These are phyloP conservation scores for Camponotus vicinus DNA, from an alignment of 1,140 invertebrate genomes.

Conservation along the genomic window DNA sequence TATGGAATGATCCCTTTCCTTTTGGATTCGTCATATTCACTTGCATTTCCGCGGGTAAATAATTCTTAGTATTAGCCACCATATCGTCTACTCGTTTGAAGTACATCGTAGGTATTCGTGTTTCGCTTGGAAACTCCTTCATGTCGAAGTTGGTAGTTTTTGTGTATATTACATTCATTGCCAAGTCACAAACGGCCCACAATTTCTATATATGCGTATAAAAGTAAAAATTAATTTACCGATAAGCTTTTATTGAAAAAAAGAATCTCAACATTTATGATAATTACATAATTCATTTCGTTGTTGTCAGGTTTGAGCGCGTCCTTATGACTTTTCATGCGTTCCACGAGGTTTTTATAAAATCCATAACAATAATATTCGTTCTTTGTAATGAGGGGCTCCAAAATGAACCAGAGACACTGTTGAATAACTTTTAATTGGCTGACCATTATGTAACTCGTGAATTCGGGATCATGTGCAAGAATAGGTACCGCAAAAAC, in stretches of 20 bases:
- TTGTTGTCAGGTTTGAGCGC: conserved; percentile 94
- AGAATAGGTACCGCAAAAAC: conserved; percentile 97
- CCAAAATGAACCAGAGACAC: conserved; percentile 97
- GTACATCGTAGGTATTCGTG: conserved; percentile 94
- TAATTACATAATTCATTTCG: conserved; percentile 92
- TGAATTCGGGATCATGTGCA: conserved; percentile 95
- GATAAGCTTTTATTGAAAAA: not conserved
- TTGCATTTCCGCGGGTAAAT: conserved; percentile 90
- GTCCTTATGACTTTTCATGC: conserved; percentile 97
- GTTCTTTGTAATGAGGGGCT: conserved; percentile 96
- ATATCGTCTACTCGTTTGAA: conserved; percentile 91
- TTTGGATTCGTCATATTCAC: conserved; percentile 86
- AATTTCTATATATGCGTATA: conserved; percentile 91
- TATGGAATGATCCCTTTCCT: conserved; percentile 84
- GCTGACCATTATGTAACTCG: conserved; percentile 90
- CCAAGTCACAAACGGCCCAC: conserved; percentile 98
- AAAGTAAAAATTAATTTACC: conserved; percentile 45
- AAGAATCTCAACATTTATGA: not conserved
- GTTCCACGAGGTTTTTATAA: conserved; percentile 96
- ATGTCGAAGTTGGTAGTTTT: conserved; percentile 95
- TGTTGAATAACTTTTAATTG: conserved; percentile 93
- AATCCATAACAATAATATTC: conserved; percentile 98
- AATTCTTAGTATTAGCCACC: conserved; percentile 90
- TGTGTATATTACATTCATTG: conserved; percentile 94
- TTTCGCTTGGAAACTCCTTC: conserved; percentile 95